Percentiles rank a stretch among this genome's conserved stretches.
Conservation (phyloP, 2,113 vertebrate species). For the Perognathus longimembris region DNA sequence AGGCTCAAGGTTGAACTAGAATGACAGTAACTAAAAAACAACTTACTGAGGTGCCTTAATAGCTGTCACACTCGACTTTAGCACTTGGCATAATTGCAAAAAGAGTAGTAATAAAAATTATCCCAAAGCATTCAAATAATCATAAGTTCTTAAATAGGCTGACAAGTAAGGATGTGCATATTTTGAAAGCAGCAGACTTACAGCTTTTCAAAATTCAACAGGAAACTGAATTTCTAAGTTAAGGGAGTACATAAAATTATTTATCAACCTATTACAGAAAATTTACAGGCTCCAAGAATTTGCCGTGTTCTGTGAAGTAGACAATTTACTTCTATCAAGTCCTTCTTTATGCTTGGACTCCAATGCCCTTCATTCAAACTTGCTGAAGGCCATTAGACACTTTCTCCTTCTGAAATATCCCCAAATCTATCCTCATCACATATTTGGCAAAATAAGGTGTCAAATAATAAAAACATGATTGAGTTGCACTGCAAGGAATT, state of each 20-base stretch:
- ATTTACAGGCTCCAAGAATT: conserved; percentile 64
- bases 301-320: conserved; percentile 42
- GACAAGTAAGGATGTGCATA: conserved; percentile 18
- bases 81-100: conserved; percentile 61
- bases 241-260: conserved; percentile 49
- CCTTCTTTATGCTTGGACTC: neutral
- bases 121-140: conserved; percentile 66
- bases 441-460: conserved; percentile 55
- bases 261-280: conserved; percentile 64
- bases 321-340: neutral
- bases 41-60: conserved; percentile 47
- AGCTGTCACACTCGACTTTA: conserved; percentile 69
- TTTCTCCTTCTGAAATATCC: neutral
- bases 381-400: neutral
- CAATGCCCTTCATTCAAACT: conserved; percentile 59
- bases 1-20: conserved; percentile 51
- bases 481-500: conserved; percentile 1
- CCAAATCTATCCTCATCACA: neutral
- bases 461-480: conserved; percentile 45
- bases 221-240: conserved; percentile 59
- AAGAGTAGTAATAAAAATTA: conserved; percentile 67
- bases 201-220: conserved; percentile 28
- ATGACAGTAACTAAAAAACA: conserved; percentile 47
- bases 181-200: conserved; percentile 56
- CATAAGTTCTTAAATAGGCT: conserved; percentile 49